A percentile compares a stretch with the other conserved stretches of the same genome.
These are phyloP conservation scores for Oryzias dopingdopingensis DNA, from an alignment of 2,797 vertebrate species.

Conservation along the genomic window DNA sequence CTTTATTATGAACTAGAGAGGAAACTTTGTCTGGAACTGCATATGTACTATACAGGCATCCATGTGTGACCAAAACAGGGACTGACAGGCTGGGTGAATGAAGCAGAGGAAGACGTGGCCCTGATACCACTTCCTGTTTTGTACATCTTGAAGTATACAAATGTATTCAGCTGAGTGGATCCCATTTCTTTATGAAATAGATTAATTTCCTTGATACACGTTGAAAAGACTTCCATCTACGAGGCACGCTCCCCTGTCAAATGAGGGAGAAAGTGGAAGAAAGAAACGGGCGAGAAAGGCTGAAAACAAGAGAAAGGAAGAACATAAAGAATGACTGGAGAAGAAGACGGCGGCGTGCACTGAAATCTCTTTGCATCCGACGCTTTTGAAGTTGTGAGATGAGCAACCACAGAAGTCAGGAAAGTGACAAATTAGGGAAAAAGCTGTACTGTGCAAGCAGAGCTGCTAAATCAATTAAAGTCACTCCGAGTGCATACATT, in stretches of 20 bases:
- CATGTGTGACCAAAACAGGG: constrained; percentile 62
- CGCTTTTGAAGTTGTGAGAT: constrained; percentile 77
- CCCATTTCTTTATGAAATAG: constrained; percentile 70
- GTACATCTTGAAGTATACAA: constrained; percentile 76
- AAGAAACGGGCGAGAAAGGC: constrained; percentile 35
- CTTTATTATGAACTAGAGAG: constrained; percentile 37
- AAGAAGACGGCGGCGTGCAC: constrained; percentile 44
- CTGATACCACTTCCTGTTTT: constrained; percentile 71
- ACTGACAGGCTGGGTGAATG: constrained; percentile 59
- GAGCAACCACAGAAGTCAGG: constrained; percentile 76
- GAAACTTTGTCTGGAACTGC: constrained; percentile 30
- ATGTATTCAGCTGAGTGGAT: constrained; percentile 72
- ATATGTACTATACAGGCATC: constrained; percentile 5
- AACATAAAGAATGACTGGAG: constrained; percentile 38
- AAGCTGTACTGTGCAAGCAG: constrained; percentile 73
- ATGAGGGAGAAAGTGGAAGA: constrained; percentile 51
- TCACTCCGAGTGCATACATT: constrained; percentile 74
- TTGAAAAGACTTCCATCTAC: constrained; percentile 74
- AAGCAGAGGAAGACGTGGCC: constrained; percentile 60
- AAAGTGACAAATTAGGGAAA: constrained; percentile 81
- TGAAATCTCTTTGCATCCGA: constrained; percentile 72
- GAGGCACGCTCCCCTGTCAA: constrained; percentile 70
- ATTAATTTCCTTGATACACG: constrained; percentile 75
- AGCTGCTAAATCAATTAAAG: constrained; percentile 81
- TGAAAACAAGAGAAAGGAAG: constrained; percentile 55